Percentiles rank a stretch among this genome's conserved stretches.
phyloP scores from a whole-genome alignment of 2,113 vertebrate genomes.

The Philantomba maxwellii region DNA sequence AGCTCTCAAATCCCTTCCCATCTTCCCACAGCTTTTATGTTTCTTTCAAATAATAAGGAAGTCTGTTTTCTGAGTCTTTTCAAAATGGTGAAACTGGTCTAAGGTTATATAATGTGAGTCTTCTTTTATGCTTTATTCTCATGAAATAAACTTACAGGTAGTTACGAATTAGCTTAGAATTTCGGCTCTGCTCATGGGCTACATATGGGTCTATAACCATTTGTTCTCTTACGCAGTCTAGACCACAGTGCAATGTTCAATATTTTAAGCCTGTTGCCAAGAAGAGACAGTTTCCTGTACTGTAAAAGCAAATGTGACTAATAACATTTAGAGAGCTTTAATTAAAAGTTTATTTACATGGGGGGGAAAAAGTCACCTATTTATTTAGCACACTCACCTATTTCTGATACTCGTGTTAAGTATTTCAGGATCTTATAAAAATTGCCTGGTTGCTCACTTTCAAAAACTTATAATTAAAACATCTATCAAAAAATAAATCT shows the following conservation, averaged over 20 bases:
- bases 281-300: neutral
- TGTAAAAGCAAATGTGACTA: neutral
- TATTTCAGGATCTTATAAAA: neutral
- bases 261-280: neutral
- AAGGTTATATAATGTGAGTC: neutral
- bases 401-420: neutral
- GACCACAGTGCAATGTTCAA: neutral
- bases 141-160: neutral
- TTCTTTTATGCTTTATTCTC: neutral
- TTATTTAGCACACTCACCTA: neutral
- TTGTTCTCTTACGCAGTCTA: neutral
- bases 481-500: constrained; percentile 21
- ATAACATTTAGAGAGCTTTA: neutral
- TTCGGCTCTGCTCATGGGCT: neutral
- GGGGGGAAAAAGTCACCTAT: neutral
- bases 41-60: constrained; percentile 20
- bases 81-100: neutral
- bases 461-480: neutral
- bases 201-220: neutral
- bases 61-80: neutral
- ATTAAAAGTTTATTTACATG: neutral
- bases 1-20: neutral
- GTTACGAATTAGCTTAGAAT: neutral
- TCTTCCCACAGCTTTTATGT: neutral
- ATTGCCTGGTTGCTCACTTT: neutral